phyloP scores from a whole-genome alignment of 2,113 vertebrate genomes.

The Baryphthengus martii region DNA sequence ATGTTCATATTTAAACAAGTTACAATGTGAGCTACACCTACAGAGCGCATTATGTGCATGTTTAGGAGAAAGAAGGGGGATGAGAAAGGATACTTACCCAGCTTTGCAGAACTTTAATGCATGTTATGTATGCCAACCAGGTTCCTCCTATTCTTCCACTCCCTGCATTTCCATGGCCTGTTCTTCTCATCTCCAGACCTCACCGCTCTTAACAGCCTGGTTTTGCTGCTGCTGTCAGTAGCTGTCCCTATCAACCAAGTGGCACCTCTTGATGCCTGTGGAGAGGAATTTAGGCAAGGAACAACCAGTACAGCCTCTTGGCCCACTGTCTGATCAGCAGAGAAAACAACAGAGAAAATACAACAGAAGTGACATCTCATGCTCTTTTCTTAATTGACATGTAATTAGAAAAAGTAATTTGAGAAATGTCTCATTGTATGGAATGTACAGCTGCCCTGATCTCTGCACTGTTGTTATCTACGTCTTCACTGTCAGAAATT shows the following conservation, averaged over 20 bases:
- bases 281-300: not conserved
- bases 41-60: not conserved
- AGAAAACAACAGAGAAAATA: not conserved
- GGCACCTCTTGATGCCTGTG: not conserved
- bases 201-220: not conserved
- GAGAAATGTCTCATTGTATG: fast-evolving
- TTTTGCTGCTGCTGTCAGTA: not conserved
- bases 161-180: fast-evolving
- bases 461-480: not conserved
- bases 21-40: not conserved
- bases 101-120: fast-evolving
- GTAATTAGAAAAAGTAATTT: not conserved
- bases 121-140: no score
- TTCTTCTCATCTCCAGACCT: not conserved
- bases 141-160: not conserved
- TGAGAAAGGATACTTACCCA: not conserved
- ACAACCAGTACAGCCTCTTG: not conserved
- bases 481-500: not conserved
- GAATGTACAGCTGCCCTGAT: not conserved
- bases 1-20: not conserved
- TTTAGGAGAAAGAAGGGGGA: not conserved
- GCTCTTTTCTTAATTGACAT: not conserved
- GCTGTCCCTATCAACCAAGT: not conserved
- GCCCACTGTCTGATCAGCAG: not conserved
- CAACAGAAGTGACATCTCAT: not conserved